Base-by-base conservation (phyloP, 2,797 vertebrate species). In the Myiotriccus ornatus region DNA sequence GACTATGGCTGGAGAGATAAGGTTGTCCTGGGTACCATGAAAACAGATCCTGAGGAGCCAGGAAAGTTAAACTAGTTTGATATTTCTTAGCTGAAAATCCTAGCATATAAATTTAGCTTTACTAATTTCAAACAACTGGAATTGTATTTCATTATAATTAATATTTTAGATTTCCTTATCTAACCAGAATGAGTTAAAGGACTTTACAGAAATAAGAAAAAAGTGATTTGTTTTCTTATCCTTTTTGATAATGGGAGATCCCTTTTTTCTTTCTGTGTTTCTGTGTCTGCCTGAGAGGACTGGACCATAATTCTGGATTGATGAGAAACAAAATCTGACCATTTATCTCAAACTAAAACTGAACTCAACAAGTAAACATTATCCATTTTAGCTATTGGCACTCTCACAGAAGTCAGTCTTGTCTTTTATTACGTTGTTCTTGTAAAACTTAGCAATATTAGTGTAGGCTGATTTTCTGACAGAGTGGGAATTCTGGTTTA, bases 331-430 rank as follows among this genome's bases (percentile, higher is more conserved):
- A 63, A 89, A 44, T 28, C 27, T 55, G 79, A 65, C 22, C 71
- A 62, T 79, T 85, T 52, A 81, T 28, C 55, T 82, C 63, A 77
- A 89, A 63, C 23, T 44, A 44, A 87, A 87, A 50, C 37, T 9
- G 81, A 82, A 73, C 82, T 93, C 88, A 89, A 79, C 63, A 84
- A 73, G 52, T 67, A 76, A 92, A 65, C 4, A 15, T 47, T 70
- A 50, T 41, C 52, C 34, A 57, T 62, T 62, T 19, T 81, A 94
- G 52, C 28, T 91, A 16, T 47, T 10, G 8, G 37, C 67, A n/a
- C 35, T 87, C 52, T 79, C 41, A 34, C 24, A 27, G n/a, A 34
- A 73, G n/a, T 82, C 59, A 68, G 7, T 68, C 59, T 70, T 68
- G 1, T 34, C 55, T 91, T 46, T 57, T 34, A 46, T 49, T 13